These are phyloP conservation scores for Synanthedon tipuliformis DNA, from an alignment of 2,888 invertebrate species.

Conservation along the genomic window DNA sequence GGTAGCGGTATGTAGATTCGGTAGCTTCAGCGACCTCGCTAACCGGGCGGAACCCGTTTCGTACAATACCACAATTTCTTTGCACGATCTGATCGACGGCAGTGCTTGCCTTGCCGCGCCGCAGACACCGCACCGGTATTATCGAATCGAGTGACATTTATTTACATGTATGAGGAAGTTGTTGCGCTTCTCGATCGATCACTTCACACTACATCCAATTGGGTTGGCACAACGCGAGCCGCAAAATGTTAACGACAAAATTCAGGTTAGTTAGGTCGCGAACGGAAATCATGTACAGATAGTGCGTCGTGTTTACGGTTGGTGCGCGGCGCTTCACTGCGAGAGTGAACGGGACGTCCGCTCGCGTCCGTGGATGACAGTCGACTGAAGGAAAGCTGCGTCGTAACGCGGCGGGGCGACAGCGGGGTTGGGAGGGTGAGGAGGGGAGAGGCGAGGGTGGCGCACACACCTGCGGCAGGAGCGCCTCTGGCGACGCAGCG, in stretches of 20 bases:
- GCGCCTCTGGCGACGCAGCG: slow-evolving; percentile 40
- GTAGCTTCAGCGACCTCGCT: slow-evolving; percentile 37
- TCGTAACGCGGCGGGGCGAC: slow-evolving; percentile 20
- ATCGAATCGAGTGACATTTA: slow-evolving; percentile 25
- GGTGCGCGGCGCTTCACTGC: slow-evolving; percentile 43
- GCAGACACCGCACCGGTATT: slow-evolving; percentile 42
- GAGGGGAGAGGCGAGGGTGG: slow-evolving; percentile 23
- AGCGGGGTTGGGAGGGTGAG: slow-evolving; percentile 23
- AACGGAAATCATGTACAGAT: slow-evolving; percentile 54
- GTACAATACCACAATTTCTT: slow-evolving; percentile 55
- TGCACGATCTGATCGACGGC: slow-evolving; percentile 41
- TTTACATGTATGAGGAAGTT: slow-evolving; percentile 52
- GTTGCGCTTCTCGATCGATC: slow-evolving; percentile 39
- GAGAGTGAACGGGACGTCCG: slow-evolving; percentile 22
- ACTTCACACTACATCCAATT: slow-evolving; percentile 37
- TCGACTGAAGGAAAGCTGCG: slow-evolving; percentile 52
- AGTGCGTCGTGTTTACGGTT: slow-evolving; percentile 66
- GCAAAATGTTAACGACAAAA: slow-evolving; percentile 32
- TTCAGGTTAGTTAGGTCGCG: slow-evolving; percentile 53
- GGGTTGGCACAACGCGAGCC: slow-evolving; percentile 58
- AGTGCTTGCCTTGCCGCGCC: slow-evolving; percentile 32
- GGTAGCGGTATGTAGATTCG: slow-evolving; percentile 39
- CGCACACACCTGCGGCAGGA: slow-evolving; percentile 56
- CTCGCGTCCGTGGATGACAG: slow-evolving; percentile 52
- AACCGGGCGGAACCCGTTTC: slow-evolving; percentile 43